Evolutionary conservation across 1,140 invertebrate species (phyloP).

Genomic region (Cepaea nemoralis): DNA sequence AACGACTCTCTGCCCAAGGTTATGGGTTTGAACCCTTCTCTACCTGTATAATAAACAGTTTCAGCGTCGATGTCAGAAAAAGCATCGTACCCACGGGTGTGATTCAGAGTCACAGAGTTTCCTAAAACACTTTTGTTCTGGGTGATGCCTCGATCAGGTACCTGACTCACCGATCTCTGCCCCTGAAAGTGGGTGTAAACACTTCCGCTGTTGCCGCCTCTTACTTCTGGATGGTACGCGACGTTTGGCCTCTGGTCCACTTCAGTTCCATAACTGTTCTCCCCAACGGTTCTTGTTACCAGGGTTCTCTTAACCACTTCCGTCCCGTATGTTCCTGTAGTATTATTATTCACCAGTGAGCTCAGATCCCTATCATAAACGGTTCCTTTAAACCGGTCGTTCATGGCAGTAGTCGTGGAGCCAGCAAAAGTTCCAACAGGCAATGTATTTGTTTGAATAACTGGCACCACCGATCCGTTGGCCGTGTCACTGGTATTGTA

Average conservation of each 20-base stretch:
- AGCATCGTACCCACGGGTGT: background rate
- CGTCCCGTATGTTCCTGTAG: background rate
- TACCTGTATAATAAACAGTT: conserved; percentile 21
- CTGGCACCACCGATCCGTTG: background rate
- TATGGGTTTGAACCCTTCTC: background rate
- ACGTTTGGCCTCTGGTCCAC: background rate
- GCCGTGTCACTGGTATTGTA: background rate
- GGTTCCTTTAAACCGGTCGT: background rate
- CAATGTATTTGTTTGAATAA: background rate
- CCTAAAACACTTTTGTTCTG: background rate
- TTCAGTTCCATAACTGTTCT: background rate
- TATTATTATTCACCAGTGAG: background rate
- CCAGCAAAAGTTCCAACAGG: background rate
- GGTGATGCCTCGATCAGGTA: background rate
- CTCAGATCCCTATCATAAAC: background rate
- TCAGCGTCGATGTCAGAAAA: conserved; percentile 5
- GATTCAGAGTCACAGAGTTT: background rate
- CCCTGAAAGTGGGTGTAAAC: background rate
- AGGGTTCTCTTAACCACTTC: background rate
- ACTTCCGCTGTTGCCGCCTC: background rate
- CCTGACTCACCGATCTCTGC: background rate
- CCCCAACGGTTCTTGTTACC: background rate
- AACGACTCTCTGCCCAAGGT: background rate
- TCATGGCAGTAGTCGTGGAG: background rate
- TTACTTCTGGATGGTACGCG: background rate